Base-by-base conservation (phyloP, 2,888 invertebrate genomes). In the Platynereis dumerilii region DNA sequence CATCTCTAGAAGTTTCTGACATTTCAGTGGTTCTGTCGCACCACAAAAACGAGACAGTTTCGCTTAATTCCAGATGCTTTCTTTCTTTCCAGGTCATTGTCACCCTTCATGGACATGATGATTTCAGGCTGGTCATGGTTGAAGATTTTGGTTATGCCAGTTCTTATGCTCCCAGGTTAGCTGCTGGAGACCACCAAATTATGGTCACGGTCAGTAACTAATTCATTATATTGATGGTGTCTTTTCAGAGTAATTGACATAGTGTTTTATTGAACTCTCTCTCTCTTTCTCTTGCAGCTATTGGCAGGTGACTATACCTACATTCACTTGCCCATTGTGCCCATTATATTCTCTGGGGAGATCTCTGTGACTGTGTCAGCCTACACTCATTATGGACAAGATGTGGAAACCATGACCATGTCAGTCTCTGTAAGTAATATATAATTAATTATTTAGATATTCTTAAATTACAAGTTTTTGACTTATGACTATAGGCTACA, bases 171-270 rank as follows among this genome's bases (percentile, higher is more conserved):
- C 96, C 96, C 0, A 88, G 92, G 69, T 94, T 94, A 1, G 92
- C 93, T 1, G 91, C 89, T 82, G 96, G 96, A 66, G 95, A 96
- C 84, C 95, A 96, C 86, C 96, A 97, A 84, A 95, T 96, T 86
- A 92, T 96, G 83, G 89, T 96, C 75, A 94, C 79, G 70, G 80
- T 80, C 71, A 78, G 78, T 54, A 17, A 17, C 15, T 48, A 48
- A 7, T 48, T 34, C 34, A 34, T 34, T 5, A 34, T 34, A 12
- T 34, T 34, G 34, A 34, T 34, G 12, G 34, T 34, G 5, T 34
- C 34, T n/a, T n/a, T n/a, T n/a, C n/a, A n/a, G n/a, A 34, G 12
- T 34, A 34, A 34, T 34, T 34, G 7, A 34, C n/a, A n/a, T n/a
- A 34, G 5, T 34, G 34, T 34, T 12, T 34, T 34, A 34, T 12